Base-by-base conservation (phyloP, 2,797 vertebrate genomes). In the Cebuella pygmaea region DNA sequence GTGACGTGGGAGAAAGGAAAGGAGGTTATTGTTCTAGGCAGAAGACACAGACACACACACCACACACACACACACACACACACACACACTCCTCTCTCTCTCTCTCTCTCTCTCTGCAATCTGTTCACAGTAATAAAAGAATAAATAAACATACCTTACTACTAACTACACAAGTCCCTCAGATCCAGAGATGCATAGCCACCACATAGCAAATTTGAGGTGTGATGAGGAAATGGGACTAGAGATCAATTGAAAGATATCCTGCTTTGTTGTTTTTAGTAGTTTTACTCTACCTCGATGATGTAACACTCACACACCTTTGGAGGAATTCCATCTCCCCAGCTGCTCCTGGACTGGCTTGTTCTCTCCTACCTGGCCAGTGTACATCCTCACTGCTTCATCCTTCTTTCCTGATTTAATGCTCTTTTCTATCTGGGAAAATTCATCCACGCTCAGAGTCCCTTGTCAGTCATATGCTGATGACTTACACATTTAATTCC, bases 21-120 rank as follows among this genome's bases (percentile, higher is more conserved):
- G 76, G 61, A 83, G 52, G 81, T 78, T 67, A 78, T 33, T 90
- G 80, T 95, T 96, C 48, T 52, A 19, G 52, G 79, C 76, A 88
- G 76, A 72, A 93, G n/a, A 80, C 44, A 76, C 26, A 64, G 24
- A 48, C 64, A 75, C n/a, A 57, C 27, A 2, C 30, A 48, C 8
- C 8, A 30, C 22, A 14, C 46, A 74, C 15, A 48, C 8, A 85
- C 67, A 84, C 41, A 72, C n/a, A 4, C 52, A 57, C 3, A 26
- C 6, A 50, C 72, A 3, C 61, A 74, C 4, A 22, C 44, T 7
- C 41, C 44, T 44, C 44, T 44, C 44, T 44, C 10, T 46, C 44
- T 46, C 10, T 46, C 44, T 46, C 44, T 46, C 44, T 46, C 44
- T 46, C 44, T 46, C 44, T 27, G 78, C 80, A 88, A 92, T 90